Conservation (phyloP, 2,888 invertebrate species). For the Campoplex capitator region DNA sequence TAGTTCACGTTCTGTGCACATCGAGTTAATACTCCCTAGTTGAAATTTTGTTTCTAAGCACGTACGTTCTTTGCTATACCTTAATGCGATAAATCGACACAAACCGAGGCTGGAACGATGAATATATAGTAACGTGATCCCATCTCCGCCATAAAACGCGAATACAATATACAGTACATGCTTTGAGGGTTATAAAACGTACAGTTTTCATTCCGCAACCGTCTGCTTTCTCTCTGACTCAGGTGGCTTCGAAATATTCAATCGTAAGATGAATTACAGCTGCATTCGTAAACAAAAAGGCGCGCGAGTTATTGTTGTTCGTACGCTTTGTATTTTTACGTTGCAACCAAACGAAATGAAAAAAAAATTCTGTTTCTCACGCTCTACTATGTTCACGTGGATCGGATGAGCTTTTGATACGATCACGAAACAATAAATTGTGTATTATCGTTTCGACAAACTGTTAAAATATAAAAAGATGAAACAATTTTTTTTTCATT, state of each 20-base stretch:
- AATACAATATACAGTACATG: not conserved
- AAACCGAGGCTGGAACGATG: not conserved
- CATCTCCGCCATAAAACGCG: constrained; percentile 23
- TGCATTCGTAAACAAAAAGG: constrained; percentile 8
- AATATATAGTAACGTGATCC: not conserved
- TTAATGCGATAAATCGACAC: not conserved
- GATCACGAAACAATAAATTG: not conserved
- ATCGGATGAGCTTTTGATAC: not conserved
- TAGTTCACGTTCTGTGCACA: not conserved
- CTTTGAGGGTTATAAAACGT: constrained; percentile 46
- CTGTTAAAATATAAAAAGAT: too few species aligned
- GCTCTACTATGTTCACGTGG: not conserved
- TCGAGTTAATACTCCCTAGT: not conserved
- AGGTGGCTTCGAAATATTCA: constrained; percentile 39
- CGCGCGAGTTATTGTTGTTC: constrained; percentile 15
- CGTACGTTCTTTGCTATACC: constrained; percentile 9
- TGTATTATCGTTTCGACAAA: not conserved
- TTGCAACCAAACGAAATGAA: not conserved
- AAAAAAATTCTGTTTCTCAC: not conserved
- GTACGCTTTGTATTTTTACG: not conserved
- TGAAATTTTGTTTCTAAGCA: constrained; percentile 2
- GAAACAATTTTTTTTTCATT: not conserved
- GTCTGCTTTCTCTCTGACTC: constrained; percentile 11
- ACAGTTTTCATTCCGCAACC: not conserved
- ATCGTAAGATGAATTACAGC: constrained; percentile 46